Percentiles rank a stretch among this genome's conserved stretches.
Conservation (phyloP, 2,113 vertebrate species). For the Merops nubicus region DNA sequence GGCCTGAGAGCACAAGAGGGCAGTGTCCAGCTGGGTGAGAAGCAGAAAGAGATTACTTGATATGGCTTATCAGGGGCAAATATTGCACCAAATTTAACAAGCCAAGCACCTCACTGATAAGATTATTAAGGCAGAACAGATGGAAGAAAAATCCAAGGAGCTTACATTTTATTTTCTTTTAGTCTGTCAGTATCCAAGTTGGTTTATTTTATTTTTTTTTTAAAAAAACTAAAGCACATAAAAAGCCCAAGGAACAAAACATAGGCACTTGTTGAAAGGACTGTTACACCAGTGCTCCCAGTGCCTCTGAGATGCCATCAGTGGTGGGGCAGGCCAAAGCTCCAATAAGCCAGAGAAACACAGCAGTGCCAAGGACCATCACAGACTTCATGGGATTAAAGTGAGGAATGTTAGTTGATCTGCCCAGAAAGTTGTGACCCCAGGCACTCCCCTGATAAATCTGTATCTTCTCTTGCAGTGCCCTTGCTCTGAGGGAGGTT, state of each 20-base stretch:
- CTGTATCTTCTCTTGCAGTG: accelerated
- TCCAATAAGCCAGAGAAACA: neutral
- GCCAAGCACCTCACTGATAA: neutral
- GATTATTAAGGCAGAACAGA: neutral
- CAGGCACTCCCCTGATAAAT: neutral
- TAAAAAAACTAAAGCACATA: accelerated
- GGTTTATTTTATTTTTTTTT: too few relatives aligned
- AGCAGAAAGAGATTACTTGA: accelerated
- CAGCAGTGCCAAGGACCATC: neutral
- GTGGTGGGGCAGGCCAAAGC: neutral
- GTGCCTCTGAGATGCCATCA: neutral
- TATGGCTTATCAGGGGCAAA: neutral
- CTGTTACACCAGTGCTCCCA: neutral
- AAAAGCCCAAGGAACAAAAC: neutral
- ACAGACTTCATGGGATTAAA: neutral
- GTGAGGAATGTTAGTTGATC: neutral
- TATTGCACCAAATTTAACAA: neutral
- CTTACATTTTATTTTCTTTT: neutral
- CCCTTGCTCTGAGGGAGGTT: neutral
- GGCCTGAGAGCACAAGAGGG: neutral
- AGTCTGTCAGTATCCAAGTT: neutral
- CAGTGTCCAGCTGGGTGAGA: neutral
- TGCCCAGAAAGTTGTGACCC: neutral
- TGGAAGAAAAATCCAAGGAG: neutral
- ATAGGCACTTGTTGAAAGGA: neutral